phyloP scores from a whole-genome alignment of 2,797 vertebrate species.

The Serranus cabrilla region DNA sequence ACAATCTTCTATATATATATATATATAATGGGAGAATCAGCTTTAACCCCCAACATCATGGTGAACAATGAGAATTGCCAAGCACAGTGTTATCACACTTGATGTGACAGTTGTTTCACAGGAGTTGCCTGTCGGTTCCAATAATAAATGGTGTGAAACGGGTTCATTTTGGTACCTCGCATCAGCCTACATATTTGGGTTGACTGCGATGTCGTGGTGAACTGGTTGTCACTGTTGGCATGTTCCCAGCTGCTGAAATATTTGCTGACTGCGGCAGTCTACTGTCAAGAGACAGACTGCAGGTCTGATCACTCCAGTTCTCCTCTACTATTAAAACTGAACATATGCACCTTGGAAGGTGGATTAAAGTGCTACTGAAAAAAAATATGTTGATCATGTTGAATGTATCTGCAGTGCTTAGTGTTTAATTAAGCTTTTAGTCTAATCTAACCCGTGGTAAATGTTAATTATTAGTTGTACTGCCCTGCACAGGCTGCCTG shows the following conservation, averaged over 20 bases:
- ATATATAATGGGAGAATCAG: not conserved
- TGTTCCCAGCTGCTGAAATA: conserved; percentile 10
- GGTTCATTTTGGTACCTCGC: not conserved
- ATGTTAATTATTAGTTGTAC: conserved; percentile 53
- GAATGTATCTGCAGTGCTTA: not conserved
- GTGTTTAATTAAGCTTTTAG: conserved; percentile 28
- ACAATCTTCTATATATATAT: not conserved
- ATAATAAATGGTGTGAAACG: not conserved
- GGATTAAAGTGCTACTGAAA: not conserved
- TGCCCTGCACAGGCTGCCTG: conserved; percentile 65
- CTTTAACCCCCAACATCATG: not conserved
- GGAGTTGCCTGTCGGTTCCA: not conserved
- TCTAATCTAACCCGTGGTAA: conserved; percentile 35
- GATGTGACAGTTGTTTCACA: not conserved
- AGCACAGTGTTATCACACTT: not conserved
- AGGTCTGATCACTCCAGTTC: conserved; percentile 6
- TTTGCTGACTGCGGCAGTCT: conserved; percentile 15
- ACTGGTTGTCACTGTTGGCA: conserved; percentile 1
- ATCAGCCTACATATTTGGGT: not conserved
- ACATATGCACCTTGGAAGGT: not conserved
- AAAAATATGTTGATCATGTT: conserved; percentile 1
- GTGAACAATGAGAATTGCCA: not conserved
- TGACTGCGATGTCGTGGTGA: not conserved
- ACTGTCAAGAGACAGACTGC: not conserved
- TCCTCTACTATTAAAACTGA: conserved; percentile 3